A percentile compares a stretch with the other conserved stretches of the same genome.
These are phyloP conservation scores for Cyanoliseus patagonus DNA, from an alignment of 2,113 vertebrate genomes.

Conservation along the genomic window DNA sequence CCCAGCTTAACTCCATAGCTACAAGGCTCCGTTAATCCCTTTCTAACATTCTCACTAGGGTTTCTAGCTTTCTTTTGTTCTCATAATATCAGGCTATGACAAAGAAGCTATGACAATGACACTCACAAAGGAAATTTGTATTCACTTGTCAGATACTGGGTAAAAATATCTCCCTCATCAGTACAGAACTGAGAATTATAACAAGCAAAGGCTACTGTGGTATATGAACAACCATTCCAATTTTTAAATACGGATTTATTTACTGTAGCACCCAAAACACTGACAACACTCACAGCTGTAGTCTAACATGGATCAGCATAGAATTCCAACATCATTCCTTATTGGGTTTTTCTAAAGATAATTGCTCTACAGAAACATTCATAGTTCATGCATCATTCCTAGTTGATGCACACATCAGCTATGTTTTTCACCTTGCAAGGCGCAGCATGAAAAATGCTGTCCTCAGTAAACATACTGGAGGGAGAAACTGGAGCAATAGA, in stretches of 20 bases:
- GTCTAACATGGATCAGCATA: neutral
- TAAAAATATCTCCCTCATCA: neutral
- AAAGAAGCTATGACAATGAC: neutral
- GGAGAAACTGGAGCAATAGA: neutral
- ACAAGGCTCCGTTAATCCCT: conserved; percentile 54
- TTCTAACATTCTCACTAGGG: conserved; percentile 13
- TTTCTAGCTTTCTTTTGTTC: conserved; percentile 38
- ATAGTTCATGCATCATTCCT: neutral
- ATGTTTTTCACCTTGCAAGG: neutral
- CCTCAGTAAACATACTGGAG: neutral
- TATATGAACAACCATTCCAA: neutral
- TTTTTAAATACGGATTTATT: neutral
- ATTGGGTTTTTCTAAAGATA: neutral
- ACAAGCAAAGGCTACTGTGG: neutral
- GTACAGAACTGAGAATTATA: neutral
- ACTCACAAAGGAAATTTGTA: neutral
- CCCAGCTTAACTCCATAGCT: conserved; percentile 60
- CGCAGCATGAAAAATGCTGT: neutral
- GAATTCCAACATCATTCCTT: neutral
- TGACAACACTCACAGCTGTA: neutral
- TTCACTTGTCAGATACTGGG: neutral
- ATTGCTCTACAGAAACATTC: neutral
- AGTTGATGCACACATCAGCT: neutral
- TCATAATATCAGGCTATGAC: neutral
- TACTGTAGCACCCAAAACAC: neutral